phyloP scores from a whole-genome alignment of 2,888 invertebrate species.

The Scaptomyza flava region DNA sequence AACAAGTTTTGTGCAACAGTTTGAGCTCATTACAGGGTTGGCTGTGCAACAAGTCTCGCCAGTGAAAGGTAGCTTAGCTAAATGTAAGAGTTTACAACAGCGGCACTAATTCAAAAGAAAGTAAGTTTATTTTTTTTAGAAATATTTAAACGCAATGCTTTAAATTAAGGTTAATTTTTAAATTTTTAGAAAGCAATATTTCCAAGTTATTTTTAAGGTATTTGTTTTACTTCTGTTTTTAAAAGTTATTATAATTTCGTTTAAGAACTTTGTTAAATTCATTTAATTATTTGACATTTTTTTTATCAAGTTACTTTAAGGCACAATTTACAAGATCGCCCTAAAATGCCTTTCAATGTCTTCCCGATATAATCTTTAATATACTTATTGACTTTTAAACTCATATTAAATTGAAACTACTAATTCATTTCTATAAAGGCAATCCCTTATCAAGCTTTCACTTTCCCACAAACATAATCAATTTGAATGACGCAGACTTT shows the following conservation, averaged over 20 bases:
- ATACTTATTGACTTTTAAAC: neutral
- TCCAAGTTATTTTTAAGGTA: neutral
- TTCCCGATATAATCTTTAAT: no score
- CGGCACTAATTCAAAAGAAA: constrained; percentile 6
- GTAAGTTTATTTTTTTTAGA: neutral
- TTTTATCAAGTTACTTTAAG: no score
- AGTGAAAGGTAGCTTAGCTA: constrained; percentile 21
- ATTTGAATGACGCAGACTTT: constrained; percentile 32
- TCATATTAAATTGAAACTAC: neutral
- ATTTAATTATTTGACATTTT: neutral
- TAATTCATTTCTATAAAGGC: neutral
- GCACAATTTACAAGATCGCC: no score
- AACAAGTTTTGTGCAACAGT: constrained; percentile 70
- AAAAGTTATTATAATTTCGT: neutral
- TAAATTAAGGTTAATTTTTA: neutral
- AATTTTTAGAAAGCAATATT: neutral
- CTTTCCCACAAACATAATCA: constrained; percentile 28
- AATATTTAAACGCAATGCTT: no score
- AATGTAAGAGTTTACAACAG: constrained; percentile 1
- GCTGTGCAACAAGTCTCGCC: constrained; percentile 8
- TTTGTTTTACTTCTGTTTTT: no score
- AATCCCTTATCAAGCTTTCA: constrained; percentile 35
- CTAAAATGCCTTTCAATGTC: no score
- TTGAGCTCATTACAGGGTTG: constrained; percentile 37
- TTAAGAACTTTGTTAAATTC: neutral